Conservation (phyloP, 2,113 vertebrate species). For the Catharus minimus region DNA sequence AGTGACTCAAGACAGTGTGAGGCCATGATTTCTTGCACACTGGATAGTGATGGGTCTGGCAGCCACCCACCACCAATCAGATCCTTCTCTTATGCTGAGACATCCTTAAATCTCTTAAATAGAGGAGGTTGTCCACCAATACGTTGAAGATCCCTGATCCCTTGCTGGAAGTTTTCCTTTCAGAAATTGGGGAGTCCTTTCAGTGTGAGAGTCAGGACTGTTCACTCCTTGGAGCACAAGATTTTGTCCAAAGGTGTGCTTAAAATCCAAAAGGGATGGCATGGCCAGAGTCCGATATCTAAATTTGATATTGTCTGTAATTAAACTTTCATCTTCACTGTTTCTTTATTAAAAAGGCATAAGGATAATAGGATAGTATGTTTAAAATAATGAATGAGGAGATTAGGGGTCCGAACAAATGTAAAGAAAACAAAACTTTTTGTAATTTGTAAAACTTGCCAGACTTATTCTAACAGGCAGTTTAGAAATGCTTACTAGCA, state of each 20-base stretch:
- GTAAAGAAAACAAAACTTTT: background rate
- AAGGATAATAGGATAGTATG: background rate
- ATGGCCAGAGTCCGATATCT: background rate
- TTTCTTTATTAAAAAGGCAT: background rate
- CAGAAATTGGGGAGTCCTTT: background rate
- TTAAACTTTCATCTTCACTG: background rate
- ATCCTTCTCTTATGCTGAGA: background rate
- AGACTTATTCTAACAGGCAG: background rate
- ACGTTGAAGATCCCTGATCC: background rate
- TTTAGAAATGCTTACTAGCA: background rate
- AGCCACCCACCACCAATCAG: fast-evolving
- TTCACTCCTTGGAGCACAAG: background rate
- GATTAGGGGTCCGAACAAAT: background rate
- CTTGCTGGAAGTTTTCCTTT: background rate
- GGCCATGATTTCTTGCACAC: background rate
- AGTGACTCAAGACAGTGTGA: background rate
- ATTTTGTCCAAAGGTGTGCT: background rate
- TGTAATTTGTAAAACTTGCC: background rate
- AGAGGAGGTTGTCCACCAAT: no score
- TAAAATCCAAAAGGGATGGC: background rate
- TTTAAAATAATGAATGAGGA: background rate
- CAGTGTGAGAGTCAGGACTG: fast-evolving
- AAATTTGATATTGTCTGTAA: background rate
- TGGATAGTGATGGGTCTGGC: background rate
- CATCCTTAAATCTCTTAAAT: background rate